Percentiles rank a stretch among this genome's conserved stretches.
phyloP scores from a whole-genome alignment of 2,888 invertebrate genomes.

The Amphipyra berbera region DNA sequence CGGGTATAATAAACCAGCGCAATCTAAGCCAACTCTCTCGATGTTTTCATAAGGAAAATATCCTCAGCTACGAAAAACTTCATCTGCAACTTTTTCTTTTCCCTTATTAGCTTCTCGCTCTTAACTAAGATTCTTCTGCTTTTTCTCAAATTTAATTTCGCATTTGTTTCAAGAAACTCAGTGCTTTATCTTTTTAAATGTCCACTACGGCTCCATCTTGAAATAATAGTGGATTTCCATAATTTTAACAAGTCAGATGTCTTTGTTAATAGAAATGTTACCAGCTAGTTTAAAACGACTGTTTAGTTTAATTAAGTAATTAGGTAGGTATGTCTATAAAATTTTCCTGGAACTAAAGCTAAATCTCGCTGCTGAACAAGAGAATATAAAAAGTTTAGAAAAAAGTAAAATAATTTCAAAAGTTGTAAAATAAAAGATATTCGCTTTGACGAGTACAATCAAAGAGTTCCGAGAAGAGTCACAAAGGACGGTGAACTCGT shows the following conservation, averaged over 20 bases:
- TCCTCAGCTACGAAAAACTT: conserved; percentile 79
- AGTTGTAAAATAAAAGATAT: conserved; percentile 52
- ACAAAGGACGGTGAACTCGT: conserved; percentile 20
- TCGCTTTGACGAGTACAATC: conserved; percentile 41
- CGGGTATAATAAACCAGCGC: conserved; percentile 70
- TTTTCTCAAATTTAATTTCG: conserved; percentile 76
- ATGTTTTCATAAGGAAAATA: conserved; percentile 82
- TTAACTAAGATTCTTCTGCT: conserved; percentile 78
- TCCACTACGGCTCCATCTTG: conserved; percentile 57
- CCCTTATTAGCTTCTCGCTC: conserved; percentile 79
- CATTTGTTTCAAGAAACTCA: conserved; percentile 67
- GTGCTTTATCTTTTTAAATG: conserved; percentile 62
- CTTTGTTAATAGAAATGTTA: conserved; percentile 32
- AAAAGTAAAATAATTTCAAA: conserved; percentile 31
- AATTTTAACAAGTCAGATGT: conserved; percentile 29
- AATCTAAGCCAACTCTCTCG: conserved; percentile 73
- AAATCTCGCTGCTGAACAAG: conserved; percentile 3
- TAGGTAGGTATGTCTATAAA: conserved; percentile 25
- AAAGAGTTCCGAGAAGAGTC: conserved; percentile 16
- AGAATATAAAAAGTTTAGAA: conserved; percentile 16
- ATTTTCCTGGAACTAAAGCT: conserved; percentile 14
- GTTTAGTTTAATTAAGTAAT: conserved; percentile 32
- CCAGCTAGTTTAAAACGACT: conserved; percentile 25
- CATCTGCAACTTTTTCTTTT: conserved; percentile 77
- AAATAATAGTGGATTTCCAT: conserved; percentile 48